Base-by-base conservation (phyloP, 2,888 invertebrate species). In the Drosophila fungiperda region DNA sequence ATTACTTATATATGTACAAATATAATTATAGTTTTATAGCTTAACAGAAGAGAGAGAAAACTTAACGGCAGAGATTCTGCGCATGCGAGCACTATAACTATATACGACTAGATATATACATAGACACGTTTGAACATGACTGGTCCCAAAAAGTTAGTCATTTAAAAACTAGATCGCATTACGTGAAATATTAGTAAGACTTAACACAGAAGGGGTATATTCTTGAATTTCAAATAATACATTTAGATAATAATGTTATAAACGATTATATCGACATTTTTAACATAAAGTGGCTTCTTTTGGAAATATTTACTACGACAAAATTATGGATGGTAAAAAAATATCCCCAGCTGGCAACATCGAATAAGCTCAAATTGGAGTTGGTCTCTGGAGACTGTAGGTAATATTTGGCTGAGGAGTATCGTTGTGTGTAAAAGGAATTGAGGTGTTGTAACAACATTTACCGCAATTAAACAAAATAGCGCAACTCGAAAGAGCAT, bases 391-490 rank as follows among this genome's bases (percentile, higher is more conserved):
- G 17, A 17, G 17, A 20, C 5, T 45, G 1, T 45, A 20, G 2
- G 33, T 15, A 8, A 33, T n/a, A 15, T 15, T 20, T 52, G 20
- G 33, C 8, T 17, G 2, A 26, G 40, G 50, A 50, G 33, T 62
- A 50, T 36, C 20, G 35, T 40, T 52, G 63, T 36, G 38, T 69
- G 8, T 61, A 3, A 33, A 49, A n/a, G 38, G 20, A 53, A 57
- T 48, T 35, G n/a, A 26, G 12, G 15, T n/a, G n/a, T 52, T 49
- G 23, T 8, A 26, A 0, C 40, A 57, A 50, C 48, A 85, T 69
- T 85, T 94, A 94, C 94, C 94, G 92, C 77, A 85, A 94, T 92
- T 59, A 92, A 78, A 88, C 92, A 93, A 78, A 80, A 90, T 48
- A 94, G 67, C 83, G 93, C 93, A 71, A 92, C 83, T 70, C 93